These are phyloP conservation scores for Diloba caeruleocephala DNA, from an alignment of 2,888 invertebrate genomes.

Conservation along the genomic window DNA sequence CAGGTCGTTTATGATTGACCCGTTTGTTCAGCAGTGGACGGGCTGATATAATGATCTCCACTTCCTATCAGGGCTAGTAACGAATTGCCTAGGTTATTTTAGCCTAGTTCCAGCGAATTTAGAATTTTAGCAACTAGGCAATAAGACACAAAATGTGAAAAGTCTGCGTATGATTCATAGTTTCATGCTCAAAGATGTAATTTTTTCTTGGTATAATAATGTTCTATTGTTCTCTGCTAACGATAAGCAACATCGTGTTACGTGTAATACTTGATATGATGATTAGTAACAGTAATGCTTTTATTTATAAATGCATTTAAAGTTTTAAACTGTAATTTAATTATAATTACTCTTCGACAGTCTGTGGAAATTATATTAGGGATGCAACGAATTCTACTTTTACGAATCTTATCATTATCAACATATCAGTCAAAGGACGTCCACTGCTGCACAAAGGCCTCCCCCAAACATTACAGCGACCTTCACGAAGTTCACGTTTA, in stretches of 20 bases:
- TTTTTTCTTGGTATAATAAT: conserved; percentile 7
- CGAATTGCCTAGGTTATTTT: neutral
- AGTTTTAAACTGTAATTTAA: no score
- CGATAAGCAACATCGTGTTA: conserved; percentile 4
- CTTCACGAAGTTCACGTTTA: no score
- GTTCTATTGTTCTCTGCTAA: conserved; percentile 23
- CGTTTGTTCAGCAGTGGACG: no score
- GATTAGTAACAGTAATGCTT: conserved; percentile 1
- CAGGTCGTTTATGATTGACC: no score
- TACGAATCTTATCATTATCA: no score
- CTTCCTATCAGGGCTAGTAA: neutral
- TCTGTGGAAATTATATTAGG: no score
- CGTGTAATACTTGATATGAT: conserved; percentile 1
- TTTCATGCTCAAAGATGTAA: neutral
- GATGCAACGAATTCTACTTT: no score
- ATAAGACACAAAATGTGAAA: neutral
- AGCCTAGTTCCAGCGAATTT: conserved; percentile 2
- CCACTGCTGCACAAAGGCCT: no score
- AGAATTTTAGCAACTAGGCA: accelerated
- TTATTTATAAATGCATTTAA: neutral
- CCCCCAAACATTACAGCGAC: no score
- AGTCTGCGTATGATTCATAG: conserved; percentile 11
- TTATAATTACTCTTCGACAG: no score
- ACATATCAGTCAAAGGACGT: no score
- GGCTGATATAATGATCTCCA: no score